These are phyloP conservation scores for Cisticola juncidis DNA, from an alignment of 2,113 vertebrate genomes.

Conservation along the genomic window DNA sequence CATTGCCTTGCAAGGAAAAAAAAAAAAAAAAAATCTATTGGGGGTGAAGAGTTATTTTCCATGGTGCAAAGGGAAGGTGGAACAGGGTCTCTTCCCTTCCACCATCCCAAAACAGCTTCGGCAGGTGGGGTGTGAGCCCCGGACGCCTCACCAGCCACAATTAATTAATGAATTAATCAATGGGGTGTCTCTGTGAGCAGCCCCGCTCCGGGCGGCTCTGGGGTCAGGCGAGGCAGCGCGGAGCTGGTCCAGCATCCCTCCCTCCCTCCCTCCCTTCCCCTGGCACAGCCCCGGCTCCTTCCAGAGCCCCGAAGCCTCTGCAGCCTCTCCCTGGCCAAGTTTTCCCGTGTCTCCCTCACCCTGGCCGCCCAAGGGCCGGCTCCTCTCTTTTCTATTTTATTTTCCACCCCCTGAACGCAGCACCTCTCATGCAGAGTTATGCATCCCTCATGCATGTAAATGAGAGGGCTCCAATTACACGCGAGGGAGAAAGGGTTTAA, in stretches of 20 bases:
- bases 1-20: not conserved
- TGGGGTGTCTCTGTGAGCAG: not conserved
- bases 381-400: not conserved
- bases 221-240: conserved; percentile 1
- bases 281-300: not conserved
- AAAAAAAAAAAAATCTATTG: not conserved
- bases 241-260: not conserved
- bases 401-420: not conserved
- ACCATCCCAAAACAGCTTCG: not conserved
- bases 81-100: not conserved
- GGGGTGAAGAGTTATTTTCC: not conserved
- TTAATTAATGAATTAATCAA: conserved; percentile 52
- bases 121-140: not conserved
- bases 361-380: not conserved
- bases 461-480: conserved; percentile 79
- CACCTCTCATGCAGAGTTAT: conserved; percentile 29
- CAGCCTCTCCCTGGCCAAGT: rapidly evolving
- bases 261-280: not conserved
- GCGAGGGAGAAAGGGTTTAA: conserved; percentile 74
- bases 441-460: conserved; percentile 77
- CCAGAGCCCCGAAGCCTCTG: not conserved
- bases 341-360: not conserved
- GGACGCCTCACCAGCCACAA: conserved; percentile 32
- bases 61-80: not conserved
- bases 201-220: not conserved